Conservation (phyloP, 92 coral and sea anemone species). For the Bergia puertoricense region DNA sequence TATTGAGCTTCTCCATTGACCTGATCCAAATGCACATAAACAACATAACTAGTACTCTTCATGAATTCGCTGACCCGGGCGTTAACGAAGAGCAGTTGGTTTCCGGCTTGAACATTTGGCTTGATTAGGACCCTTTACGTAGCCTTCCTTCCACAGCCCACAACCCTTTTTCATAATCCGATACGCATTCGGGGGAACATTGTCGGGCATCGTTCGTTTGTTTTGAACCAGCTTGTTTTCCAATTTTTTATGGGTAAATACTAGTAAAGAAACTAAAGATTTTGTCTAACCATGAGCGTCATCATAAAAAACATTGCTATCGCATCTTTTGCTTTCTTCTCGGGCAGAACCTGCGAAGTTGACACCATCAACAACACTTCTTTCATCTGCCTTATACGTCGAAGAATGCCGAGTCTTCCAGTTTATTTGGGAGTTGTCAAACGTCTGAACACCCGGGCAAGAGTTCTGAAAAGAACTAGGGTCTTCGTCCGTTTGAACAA, state of each 20-base stretch:
- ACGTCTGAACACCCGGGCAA: constrained; percentile 6
- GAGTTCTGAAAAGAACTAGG: not conserved
- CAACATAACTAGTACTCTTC: no score
- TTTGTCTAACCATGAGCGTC: constrained; percentile 41
- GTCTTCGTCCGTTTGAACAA: constrained; percentile 6
- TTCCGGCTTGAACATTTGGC: no score
- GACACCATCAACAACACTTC: no score
- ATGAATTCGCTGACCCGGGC: no score
- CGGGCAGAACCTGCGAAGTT: no score
- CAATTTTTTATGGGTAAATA: constrained; percentile 44
- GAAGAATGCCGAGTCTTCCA: no score
- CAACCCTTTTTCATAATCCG: no score
- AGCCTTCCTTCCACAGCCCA: not conserved
- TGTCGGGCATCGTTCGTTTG: constrained; percentile 51
- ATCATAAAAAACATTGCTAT: constrained; percentile 1
- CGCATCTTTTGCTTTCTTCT: not conserved
- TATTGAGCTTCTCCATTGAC: no score
- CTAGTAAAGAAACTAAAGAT: constrained; percentile 34
- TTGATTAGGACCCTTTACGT: no score
- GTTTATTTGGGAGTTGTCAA: not conserved
- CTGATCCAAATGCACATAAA: no score
- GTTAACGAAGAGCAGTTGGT: no score
- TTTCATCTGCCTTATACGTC: no score
- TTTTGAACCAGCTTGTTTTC: constrained; percentile 51
- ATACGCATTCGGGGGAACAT: constrained; percentile 29